These are phyloP conservation scores for Philotrypesis tridentata DNA, from an alignment of 1,140 invertebrate genomes.

Conservation along the genomic window DNA sequence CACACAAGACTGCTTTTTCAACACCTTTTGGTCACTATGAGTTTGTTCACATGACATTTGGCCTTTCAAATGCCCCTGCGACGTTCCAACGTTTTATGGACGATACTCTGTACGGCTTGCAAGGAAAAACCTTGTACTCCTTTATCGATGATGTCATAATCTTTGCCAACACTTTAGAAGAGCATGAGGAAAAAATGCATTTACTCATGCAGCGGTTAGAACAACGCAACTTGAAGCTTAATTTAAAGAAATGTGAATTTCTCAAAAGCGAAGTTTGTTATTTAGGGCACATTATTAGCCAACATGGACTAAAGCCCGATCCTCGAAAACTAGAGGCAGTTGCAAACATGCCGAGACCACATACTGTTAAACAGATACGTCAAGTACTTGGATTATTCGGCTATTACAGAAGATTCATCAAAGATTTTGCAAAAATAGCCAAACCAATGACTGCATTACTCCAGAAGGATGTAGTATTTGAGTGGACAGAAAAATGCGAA, in stretches of 20 bases:
- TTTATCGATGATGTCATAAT: too few relatives aligned
- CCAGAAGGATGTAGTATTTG: constrained; percentile 7
- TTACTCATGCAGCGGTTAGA: not conserved
- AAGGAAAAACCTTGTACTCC: too few relatives aligned
- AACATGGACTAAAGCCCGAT: too few relatives aligned
- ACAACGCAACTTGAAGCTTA: not conserved
- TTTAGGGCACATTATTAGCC: too few relatives aligned
- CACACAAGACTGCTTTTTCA: not conserved
- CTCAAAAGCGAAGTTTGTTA: too few relatives aligned
- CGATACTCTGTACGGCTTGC: not conserved
- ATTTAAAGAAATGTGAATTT: too few relatives aligned
- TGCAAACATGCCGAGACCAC: too few relatives aligned
- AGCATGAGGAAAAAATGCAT: not conserved
- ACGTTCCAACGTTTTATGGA: not conserved
- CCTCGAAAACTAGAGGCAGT: too few relatives aligned
- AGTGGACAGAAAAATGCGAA: not conserved
- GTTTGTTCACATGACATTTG: not conserved
- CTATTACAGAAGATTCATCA: too few relatives aligned
- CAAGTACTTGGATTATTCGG: too few relatives aligned
- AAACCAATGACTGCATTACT: constrained; percentile 58
- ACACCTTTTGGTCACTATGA: not conserved
- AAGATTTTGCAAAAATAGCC: constrained; percentile 12
- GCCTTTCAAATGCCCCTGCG: not conserved
- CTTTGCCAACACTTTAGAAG: too few relatives aligned
- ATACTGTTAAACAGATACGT: too few relatives aligned